These are phyloP conservation scores for Chelmon rostratus DNA, from an alignment of 2,797 vertebrate genomes.

Conservation along the genomic window DNA sequence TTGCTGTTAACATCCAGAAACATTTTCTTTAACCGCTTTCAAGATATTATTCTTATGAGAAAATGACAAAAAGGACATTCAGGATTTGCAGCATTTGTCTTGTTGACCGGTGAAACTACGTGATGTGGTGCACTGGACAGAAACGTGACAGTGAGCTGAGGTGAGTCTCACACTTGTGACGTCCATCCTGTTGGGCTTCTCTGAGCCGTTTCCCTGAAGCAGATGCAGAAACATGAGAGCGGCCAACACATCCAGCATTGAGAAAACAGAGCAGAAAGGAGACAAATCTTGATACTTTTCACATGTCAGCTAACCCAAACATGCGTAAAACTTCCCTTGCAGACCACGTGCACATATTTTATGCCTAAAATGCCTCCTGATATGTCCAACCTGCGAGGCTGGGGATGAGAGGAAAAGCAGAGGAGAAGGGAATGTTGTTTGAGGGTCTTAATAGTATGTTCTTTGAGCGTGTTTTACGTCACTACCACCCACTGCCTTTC, in stretches of 20 bases:
- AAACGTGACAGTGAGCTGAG: constrained; percentile 24
- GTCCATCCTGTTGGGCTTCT: constrained; percentile 51
- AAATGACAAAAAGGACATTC: constrained; percentile 11
- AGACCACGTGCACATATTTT: background rate
- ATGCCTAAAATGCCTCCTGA: constrained; percentile 19
- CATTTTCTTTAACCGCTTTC: constrained; percentile 7
- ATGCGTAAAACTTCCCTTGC: background rate
- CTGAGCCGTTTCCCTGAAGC: constrained; percentile 41
- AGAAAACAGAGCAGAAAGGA: constrained; percentile 13
- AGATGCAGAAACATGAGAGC: constrained; percentile 8
- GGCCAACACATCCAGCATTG: constrained; percentile 14
- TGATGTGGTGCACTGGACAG: constrained; percentile 5
- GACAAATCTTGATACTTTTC: constrained; percentile 10
- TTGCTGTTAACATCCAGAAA: background rate
- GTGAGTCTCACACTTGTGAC: constrained; percentile 49
- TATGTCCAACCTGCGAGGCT: constrained; percentile 7
- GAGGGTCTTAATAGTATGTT: constrained; percentile 82
- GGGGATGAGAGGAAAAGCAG: constrained; percentile 59
- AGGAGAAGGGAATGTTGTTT: constrained; percentile 82
- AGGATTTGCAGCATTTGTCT: background rate
- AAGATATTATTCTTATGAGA: background rate
- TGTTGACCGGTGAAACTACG: constrained; percentile 8
- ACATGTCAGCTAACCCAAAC: constrained; percentile 10
- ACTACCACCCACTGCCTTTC: constrained; percentile 88
- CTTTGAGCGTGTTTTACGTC: constrained; percentile 87